phyloP scores from a whole-genome alignment of 2,113 vertebrate genomes.

The Varanus salvator region DNA sequence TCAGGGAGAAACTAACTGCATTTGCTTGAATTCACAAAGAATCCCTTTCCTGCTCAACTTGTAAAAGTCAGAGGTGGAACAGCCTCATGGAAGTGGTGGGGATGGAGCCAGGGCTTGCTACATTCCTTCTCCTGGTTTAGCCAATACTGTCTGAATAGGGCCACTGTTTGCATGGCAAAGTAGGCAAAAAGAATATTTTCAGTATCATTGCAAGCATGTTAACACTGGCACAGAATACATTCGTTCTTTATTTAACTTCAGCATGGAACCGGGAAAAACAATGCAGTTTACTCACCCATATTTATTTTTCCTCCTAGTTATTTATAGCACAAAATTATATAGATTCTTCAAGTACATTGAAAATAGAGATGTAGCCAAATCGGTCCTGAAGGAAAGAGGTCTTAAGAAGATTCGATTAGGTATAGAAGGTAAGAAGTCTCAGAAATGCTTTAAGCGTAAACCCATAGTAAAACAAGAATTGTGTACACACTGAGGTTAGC shows the following conservation, averaged over 20 bases:
- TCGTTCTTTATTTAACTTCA: background rate
- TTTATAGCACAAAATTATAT: conserved; percentile 99
- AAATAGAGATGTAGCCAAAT: conserved; percentile 98
- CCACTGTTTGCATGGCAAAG: conserved; percentile 62
- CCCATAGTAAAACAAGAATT: background rate
- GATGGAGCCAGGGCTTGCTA: background rate
- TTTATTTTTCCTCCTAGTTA: conserved; percentile 81
- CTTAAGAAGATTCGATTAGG: conserved; percentile 98
- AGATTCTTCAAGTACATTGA: conserved; percentile 99
- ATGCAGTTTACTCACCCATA: conserved; percentile 29
- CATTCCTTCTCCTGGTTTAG: background rate
- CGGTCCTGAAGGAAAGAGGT: conserved; percentile 95
- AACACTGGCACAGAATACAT: background rate
- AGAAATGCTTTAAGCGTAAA: background rate
- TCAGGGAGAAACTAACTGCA: background rate
- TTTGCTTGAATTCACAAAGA: background rate
- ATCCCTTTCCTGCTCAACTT: background rate
- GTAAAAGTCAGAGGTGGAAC: background rate
- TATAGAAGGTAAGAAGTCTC: conserved; percentile 90
- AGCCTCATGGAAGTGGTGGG: background rate
- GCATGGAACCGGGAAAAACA: background rate
- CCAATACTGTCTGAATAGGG: background rate
- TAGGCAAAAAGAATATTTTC: background rate
- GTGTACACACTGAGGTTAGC: background rate
- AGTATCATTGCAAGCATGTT: background rate